These are phyloP conservation scores for Myocastor coypus DNA, from an alignment of 2,113 vertebrate species.

Conservation along the genomic window DNA sequence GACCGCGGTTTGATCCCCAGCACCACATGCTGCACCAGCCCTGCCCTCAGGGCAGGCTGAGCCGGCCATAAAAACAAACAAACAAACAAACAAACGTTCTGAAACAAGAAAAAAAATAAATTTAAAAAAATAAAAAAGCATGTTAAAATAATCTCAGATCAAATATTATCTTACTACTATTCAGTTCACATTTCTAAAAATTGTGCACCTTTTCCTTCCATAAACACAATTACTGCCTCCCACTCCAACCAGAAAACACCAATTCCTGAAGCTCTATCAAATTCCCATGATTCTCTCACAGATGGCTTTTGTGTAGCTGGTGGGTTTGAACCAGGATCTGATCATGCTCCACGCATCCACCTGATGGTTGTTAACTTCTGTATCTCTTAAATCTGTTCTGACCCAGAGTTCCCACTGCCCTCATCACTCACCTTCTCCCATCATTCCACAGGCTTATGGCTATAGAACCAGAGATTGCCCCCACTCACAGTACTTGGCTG, in stretches of 20 bases:
- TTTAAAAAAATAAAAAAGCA: too few relatives aligned
- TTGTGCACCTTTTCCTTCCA: not conserved
- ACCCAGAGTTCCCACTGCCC: not conserved
- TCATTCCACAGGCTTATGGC: not conserved
- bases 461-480: not conserved
- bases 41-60: too few relatives aligned
- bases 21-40: too few relatives aligned
- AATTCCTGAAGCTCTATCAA: not conserved
- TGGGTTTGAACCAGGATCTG: not conserved
- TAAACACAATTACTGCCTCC: not conserved
- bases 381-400: not conserved
- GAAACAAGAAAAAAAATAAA: too few relatives aligned
- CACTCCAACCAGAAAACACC: not conserved
- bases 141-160: not conserved
- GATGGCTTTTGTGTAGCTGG: not conserved
- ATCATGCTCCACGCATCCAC: not conserved
- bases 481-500: not conserved
- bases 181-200: not conserved
- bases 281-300: not conserved
- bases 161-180: not conserved
- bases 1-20: too few relatives aligned
- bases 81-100: too few relatives aligned
- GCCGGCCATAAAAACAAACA: too few relatives aligned
- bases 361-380: not conserved
- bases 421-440: not conserved